phyloP scores from a whole-genome alignment of 2,797 vertebrate genomes.

The Amazona finschi region DNA sequence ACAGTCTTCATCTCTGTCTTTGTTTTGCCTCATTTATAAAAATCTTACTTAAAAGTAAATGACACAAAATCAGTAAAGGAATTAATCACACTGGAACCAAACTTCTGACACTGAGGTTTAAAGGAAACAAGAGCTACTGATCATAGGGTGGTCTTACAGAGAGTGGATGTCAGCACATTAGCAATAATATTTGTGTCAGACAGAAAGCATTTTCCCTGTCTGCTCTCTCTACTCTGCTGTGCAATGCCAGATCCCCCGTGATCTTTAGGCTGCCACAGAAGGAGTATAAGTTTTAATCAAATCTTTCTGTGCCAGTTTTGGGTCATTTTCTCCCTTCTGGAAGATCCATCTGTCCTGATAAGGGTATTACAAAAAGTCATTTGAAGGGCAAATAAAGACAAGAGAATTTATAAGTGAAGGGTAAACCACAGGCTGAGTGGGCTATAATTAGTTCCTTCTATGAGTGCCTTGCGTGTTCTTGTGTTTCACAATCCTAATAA shows the following conservation, averaged over 20 bases:
- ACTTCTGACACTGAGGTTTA: not conserved
- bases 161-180: not conserved
- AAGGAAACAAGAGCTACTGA: not conserved
- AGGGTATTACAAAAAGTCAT: not conserved
- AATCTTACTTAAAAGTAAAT: slow-evolving; percentile 49
- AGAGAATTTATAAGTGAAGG: not conserved
- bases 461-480: not conserved
- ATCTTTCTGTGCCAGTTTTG: not conserved
- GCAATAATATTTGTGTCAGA: not conserved
- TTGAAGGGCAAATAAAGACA: slow-evolving; percentile 16
- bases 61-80: slow-evolving; percentile 18
- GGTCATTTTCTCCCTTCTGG: not conserved
- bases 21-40: slow-evolving; percentile 59
- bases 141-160: not conserved
- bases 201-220: not conserved
- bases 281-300: slow-evolving; percentile 33
- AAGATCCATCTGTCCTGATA: slow-evolving; percentile 23
- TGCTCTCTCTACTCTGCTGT: not conserved
- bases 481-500: slow-evolving; percentile 11
- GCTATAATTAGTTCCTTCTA: not conserved
- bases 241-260: not conserved
- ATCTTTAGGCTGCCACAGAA: not conserved
- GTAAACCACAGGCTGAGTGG: not conserved
- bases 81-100: slow-evolving; percentile 19
- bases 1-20: slow-evolving; percentile 13